Conservation (phyloP, 2,797 vertebrate genomes). For the Schizopygopsis pylzovi region DNA sequence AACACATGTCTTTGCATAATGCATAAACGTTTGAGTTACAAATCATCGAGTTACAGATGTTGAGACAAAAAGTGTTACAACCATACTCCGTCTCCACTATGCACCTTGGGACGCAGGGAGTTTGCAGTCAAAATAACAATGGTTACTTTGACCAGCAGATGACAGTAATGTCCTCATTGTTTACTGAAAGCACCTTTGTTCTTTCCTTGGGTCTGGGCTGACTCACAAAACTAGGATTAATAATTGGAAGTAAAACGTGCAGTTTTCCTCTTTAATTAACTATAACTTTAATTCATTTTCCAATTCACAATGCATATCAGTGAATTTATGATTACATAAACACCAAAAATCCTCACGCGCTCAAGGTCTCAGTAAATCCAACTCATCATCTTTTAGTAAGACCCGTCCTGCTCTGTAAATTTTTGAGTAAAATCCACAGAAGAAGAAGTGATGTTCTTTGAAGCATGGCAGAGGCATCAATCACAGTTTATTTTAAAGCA, state of each 20-base stretch:
- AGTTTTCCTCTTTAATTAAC: neutral
- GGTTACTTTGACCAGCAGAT: slow-evolving; percentile 25
- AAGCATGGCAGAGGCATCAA: slow-evolving; percentile 52
- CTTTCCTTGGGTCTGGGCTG: neutral
- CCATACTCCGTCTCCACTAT: no score
- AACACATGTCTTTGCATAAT: no score
- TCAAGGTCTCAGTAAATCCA: neutral
- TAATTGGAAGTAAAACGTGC: neutral
- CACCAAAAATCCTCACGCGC: neutral
- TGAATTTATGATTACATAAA: neutral
- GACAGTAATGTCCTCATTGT: neutral
- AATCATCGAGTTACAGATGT: neutral
- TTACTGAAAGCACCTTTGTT: neutral
- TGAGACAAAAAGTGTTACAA: neutral
- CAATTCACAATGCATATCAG: neutral
- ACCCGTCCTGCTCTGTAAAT: neutral
- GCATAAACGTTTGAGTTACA: no score
- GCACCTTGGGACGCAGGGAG: no score
- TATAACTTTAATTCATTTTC: neutral
- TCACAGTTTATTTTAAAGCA: slow-evolving; percentile 51
- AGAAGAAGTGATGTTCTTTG: neutral
- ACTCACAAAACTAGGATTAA: neutral
- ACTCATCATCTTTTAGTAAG: neutral
- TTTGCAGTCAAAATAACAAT: neutral
- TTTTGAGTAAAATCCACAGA: slow-evolving; percentile 2